phyloP scores from a whole-genome alignment of 2,113 vertebrate species.

The Nothocercus nigrocapillus region DNA sequence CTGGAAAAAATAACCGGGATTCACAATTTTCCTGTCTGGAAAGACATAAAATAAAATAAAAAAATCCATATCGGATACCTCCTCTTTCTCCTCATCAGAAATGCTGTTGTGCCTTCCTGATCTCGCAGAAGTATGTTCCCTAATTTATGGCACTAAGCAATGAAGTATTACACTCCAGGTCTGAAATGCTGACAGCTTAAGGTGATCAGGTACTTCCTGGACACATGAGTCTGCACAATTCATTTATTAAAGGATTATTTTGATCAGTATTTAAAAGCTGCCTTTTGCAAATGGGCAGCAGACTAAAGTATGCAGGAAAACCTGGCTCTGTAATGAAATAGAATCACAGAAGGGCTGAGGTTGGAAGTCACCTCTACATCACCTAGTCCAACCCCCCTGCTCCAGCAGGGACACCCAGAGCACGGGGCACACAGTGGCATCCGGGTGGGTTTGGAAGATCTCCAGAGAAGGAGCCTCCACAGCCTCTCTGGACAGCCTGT shows the following conservation, averaged over 20 bases:
- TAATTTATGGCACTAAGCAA: background rate
- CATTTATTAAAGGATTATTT: background rate
- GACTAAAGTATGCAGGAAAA: no score
- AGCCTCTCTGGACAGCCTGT: no score
- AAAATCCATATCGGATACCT: background rate
- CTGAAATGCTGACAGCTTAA: background rate
- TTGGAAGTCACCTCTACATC: no score
- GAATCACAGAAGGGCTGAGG: no score
- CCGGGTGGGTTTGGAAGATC: no score
- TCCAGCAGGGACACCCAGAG: no score
- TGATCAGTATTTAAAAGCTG: background rate
- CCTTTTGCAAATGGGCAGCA: background rate
- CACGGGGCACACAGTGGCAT: no score
- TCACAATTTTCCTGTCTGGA: background rate
- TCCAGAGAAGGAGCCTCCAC: no score
- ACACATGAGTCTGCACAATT: background rate
- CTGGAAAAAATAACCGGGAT: background rate
- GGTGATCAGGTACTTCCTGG: background rate
- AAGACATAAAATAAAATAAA: background rate
- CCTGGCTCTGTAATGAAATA: background rate
- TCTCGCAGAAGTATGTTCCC: background rate
- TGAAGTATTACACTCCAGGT: background rate
- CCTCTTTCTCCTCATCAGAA: background rate
- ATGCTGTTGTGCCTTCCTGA: background rate
- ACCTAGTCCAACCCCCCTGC: no score